These are phyloP conservation scores for Orius insidiosus DNA, from an alignment of 1,140 invertebrate species.

Conservation along the genomic window DNA sequence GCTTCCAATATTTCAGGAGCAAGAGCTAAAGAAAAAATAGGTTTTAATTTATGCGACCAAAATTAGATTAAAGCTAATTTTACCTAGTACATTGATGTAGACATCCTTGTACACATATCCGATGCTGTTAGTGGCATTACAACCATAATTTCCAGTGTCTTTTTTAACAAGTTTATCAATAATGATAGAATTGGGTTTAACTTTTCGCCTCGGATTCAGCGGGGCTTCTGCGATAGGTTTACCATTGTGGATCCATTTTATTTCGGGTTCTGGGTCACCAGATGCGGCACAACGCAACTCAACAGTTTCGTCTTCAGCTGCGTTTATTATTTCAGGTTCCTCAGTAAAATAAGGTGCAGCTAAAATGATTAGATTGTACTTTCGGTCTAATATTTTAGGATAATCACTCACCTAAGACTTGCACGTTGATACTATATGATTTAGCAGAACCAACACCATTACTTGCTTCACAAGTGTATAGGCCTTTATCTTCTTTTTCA, in stretches of 20 bases:
- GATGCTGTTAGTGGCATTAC: slow-evolving; percentile 94
- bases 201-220: slow-evolving; percentile 44
- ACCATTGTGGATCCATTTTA: slow-evolving; percentile 95
- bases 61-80: slow-evolving; percentile 14
- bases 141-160: slow-evolving; percentile 95
- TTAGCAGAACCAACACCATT: slow-evolving; percentile 73
- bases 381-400: too few relatives aligned
- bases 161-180: slow-evolving; percentile 67
- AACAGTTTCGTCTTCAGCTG: slow-evolving; percentile 78
- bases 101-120: slow-evolving; percentile 98
- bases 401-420: slow-evolving; percentile 44
- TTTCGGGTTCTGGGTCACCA: slow-evolving; percentile 74
- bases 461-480: slow-evolving; percentile 77
- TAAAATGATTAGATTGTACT: slow-evolving; percentile 23
- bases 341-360: slow-evolving; percentile 82
- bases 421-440: slow-evolving; percentile 66
- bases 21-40: slow-evolving; percentile 43
- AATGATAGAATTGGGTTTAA: slow-evolving; percentile 54
- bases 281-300: slow-evolving; percentile 73
- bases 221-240: slow-evolving; percentile 62
- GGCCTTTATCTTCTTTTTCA: slow-evolving; percentile 68
- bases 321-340: slow-evolving; percentile 76
- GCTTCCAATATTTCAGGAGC: slow-evolving; percentile 77
- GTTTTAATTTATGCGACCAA: too few relatives aligned
- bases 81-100: slow-evolving; percentile 86